Evolutionary conservation across 2,888 invertebrate species (phyloP).

Genomic region (Epinotia demarniana): DNA sequence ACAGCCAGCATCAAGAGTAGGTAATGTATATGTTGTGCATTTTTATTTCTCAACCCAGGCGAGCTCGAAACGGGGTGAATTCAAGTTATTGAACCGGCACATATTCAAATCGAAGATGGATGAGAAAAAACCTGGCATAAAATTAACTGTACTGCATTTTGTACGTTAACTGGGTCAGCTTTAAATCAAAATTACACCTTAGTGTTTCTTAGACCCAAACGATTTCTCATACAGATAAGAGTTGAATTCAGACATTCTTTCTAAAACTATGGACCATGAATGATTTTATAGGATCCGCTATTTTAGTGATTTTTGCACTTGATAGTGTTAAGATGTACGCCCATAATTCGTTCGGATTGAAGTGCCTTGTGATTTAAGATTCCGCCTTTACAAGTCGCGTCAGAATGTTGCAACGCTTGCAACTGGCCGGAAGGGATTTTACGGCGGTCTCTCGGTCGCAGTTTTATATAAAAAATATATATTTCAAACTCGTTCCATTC

Average conservation of each 20-base stretch:
- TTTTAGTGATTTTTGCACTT: conserved; percentile 16
- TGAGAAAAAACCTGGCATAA: conserved; percentile 36
- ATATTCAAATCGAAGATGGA: conserved; percentile 37
- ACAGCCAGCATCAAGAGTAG: background rate
- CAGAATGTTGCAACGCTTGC: conserved; percentile 5
- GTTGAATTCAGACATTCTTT: conserved; percentile 33
- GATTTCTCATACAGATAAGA: conserved; percentile 41
- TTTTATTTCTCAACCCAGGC: background rate
- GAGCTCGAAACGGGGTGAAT: conserved; percentile 14
- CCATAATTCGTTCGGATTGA: background rate
- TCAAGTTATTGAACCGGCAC: conserved; percentile 36
- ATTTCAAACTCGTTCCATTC: conserved; percentile 19
- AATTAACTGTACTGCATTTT: conserved; percentile 40
- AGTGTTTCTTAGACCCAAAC: conserved; percentile 25
- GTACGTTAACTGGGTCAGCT: conserved; percentile 31
- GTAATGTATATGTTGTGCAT: background rate
- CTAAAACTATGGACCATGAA: conserved; percentile 33
- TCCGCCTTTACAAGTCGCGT: background rate
- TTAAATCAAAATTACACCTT: conserved; percentile 37
- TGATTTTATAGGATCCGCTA: conserved; percentile 16
- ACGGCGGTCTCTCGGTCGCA: background rate
- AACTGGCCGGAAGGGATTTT: conserved; percentile 15
- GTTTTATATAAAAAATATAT: background rate
- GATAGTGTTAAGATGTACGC: background rate
- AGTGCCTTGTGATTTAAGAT: background rate